Evolutionary conservation across 2,113 vertebrate species (phyloP), one percentile per base, ranked within the genome.

Genomic region (Myotis davidii): DNA sequence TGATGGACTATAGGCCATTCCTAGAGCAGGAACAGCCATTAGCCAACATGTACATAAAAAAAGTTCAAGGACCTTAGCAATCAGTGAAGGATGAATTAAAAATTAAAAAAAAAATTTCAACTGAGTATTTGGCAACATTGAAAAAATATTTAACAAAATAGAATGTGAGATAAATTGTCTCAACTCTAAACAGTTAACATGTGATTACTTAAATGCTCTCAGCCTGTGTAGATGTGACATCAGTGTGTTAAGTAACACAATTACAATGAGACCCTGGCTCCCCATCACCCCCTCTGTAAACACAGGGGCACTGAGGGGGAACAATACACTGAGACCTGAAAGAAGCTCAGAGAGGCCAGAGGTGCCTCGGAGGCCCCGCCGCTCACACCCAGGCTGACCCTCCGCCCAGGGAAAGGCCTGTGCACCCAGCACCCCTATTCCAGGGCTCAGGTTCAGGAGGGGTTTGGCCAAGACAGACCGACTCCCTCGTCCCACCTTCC

Each of bases 391-490:
- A 70, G 50, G 6, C 29, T 2, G 25, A 1, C 1, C 6, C 21
- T 48, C 67, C 39, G 11, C 52, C 32, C 11, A 17, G 0, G 18
- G 20, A 50, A 20, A 34, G 5, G 65, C 5, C 2, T 14, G 0
- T 2, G 21, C 32, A 69, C 20, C 34, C 13, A 9, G 52, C 61
- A 10, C 34, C 59, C 32, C 64, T 0, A 6, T 21, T 42, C 90
- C 72, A 6, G 50, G 6, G 9, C 54, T 21, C 39, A 21, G 27
- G 9, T 1, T 1, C 29, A 21, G 27, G 32, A 32, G 16, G 9
- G 48, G 17, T 10, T 2, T 2, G 4, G 32, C 16, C 21, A 34
- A 9, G 48, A 37, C 9, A 5, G 12, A 9, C 0, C 21, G 13
- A 7, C 23, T 85, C 79, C 20, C 50, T 0, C 4, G 18, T 13